A percentile compares a stretch with the other conserved stretches of the same genome.
Conservation (phyloP, 2,888 invertebrate genomes). For the Synanthedon formicaeformis region DNA sequence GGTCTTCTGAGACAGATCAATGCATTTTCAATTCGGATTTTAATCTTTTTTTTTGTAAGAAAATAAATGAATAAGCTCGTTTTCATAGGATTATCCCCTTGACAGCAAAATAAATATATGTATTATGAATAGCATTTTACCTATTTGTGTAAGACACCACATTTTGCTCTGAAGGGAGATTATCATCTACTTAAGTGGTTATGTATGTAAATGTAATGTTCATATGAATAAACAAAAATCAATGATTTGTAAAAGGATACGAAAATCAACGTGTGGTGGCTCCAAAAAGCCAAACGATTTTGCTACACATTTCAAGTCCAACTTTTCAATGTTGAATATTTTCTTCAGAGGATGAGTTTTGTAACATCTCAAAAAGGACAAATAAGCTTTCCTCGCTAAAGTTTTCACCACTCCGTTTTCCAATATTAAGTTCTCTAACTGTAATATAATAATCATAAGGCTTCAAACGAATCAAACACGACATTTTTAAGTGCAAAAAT, state of each 20-base stretch:
- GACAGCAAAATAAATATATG: too few species aligned
- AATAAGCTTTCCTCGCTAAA: slow-evolving; percentile 94
- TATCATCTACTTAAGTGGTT: too few species aligned
- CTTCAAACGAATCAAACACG: background rate
- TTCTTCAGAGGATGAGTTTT: slow-evolving; percentile 93
- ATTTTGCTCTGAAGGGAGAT: too few species aligned
- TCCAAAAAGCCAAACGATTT: slow-evolving; percentile 93
- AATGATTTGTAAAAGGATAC: slow-evolving; percentile 69
- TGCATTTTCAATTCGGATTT: too few species aligned
- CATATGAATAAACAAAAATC: background rate
- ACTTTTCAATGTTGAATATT: slow-evolving; percentile 88
- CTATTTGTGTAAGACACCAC: too few species aligned
- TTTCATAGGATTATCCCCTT: too few species aligned
- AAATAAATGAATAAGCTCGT: too few species aligned
- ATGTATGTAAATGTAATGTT: too few species aligned
- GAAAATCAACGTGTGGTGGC: slow-evolving; percentile 92
- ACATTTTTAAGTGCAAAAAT: too few species aligned
- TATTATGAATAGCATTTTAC: too few species aligned
- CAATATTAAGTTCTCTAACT: slow-evolving; percentile 91
- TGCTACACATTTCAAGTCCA: slow-evolving; percentile 89
- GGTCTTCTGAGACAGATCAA: too few species aligned
- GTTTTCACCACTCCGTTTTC: slow-evolving; percentile 93
- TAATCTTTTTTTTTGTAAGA: too few species aligned
- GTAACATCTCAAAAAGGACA: slow-evolving; percentile 93
- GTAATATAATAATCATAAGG: slow-evolving; percentile 19